phyloP scores from a whole-genome alignment of 2,113 vertebrate genomes.

The Esox niger region DNA sequence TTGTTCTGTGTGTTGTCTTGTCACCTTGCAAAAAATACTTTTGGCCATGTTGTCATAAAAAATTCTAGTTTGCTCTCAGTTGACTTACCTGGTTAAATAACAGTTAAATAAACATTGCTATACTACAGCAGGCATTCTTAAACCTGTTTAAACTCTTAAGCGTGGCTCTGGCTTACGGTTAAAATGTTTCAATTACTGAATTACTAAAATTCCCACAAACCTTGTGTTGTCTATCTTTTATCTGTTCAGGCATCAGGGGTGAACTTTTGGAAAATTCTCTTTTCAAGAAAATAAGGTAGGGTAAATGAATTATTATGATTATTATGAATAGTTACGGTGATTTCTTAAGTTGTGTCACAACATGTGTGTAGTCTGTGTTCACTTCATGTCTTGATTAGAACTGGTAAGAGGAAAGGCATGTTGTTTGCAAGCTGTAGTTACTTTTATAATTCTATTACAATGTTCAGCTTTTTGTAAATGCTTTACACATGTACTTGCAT shows the following conservation, averaged over 20 bases:
- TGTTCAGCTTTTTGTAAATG: constrained; percentile 43
- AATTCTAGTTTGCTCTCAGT: no score
- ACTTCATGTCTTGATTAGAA: constrained; percentile 23
- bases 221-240: background rate
- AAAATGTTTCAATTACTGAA: no score
- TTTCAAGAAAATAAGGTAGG: constrained; percentile 63
- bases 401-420: constrained; percentile 38
- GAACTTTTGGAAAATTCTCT: constrained; percentile 66
- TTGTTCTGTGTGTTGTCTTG: no score
- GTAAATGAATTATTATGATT: constrained; percentile 19
- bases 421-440: constrained; percentile 43
- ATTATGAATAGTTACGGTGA: background rate
- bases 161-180: no score
- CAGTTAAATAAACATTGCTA: no score
- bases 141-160: no score
- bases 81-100: no score
- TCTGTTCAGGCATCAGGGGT: constrained; percentile 51
- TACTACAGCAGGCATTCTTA: no score
- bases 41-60: no score
- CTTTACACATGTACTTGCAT: constrained; percentile 44
- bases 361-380: no score
- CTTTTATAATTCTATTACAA: constrained; percentile 51
- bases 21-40: no score
- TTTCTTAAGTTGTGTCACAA: constrained; percentile 29
- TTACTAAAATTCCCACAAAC: no score